phyloP scores from a whole-genome alignment of 2,797 vertebrate species.

The Agapornis canus region DNA sequence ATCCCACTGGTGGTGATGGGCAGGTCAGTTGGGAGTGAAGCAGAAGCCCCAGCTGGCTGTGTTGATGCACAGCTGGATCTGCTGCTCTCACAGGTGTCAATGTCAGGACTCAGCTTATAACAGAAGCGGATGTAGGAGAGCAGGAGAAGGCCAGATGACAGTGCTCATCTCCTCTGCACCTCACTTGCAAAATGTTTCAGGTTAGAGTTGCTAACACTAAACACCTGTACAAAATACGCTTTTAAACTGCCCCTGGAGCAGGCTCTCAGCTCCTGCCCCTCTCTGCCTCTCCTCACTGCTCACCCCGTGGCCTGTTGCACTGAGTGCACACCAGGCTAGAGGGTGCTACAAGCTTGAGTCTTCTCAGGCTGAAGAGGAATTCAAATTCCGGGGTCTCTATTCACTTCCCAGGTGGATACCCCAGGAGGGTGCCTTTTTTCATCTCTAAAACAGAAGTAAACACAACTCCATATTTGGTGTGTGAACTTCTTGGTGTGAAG shows the following conservation, averaged over 20 bases:
- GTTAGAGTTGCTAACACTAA: background rate
- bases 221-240: background rate
- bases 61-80: background rate
- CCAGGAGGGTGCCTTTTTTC: background rate
- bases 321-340: fast-evolving
- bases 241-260: background rate
- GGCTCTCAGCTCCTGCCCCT: background rate
- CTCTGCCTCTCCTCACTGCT: fast-evolving
- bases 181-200: background rate
- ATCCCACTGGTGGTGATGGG: fast-evolving
- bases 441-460: background rate
- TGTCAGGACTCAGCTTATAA: background rate
- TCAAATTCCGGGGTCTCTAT: background rate
- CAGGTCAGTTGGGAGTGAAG: background rate
- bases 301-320: background rate
- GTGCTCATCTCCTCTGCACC: fast-evolving
- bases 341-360: background rate
- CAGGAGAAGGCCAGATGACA: background rate
- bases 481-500: background rate
- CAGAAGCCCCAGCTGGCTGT: background rate
- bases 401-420: background rate
- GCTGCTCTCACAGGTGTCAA: background rate
- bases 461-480: background rate
- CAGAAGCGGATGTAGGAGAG: background rate
- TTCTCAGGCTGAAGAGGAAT: background rate